Percentiles rank a stretch among this genome's conserved stretches.
phyloP scores from a whole-genome alignment of 1,140 invertebrate species.

The Coenobita brevimanus region DNA sequence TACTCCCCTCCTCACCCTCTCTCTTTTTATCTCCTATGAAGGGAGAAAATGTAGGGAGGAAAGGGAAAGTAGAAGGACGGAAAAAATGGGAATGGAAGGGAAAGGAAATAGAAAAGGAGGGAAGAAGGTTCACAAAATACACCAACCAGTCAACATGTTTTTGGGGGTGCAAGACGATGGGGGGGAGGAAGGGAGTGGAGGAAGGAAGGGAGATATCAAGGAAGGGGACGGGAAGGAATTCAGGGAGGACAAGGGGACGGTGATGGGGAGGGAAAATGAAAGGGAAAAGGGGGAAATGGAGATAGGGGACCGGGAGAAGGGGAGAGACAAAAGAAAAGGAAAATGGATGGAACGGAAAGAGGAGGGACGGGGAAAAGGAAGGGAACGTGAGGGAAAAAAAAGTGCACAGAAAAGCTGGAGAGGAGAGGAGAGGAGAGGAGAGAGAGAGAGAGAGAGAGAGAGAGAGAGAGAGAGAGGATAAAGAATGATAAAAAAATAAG shows the following conservation, averaged over 20 bases:
- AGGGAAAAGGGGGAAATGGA: not conserved
- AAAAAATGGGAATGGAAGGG: not conserved
- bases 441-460: not conserved
- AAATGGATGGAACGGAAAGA: slow-evolving; percentile 10
- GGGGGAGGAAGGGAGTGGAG: not conserved
- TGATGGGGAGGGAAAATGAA: too few species aligned
- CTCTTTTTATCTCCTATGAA: not conserved
- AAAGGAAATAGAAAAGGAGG: too few species aligned
- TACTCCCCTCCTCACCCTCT: not conserved
- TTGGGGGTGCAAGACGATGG: too few species aligned
- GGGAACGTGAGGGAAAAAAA: not conserved
- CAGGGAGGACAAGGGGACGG: not conserved
- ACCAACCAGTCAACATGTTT: too few species aligned
- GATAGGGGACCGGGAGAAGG: not conserved
- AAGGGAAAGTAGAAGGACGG: not conserved
- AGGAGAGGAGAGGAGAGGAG: not conserved
- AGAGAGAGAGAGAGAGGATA: too few species aligned
- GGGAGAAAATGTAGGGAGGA: not conserved
- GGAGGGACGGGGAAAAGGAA: slow-evolving; percentile 1
- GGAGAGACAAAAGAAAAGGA: not conserved
- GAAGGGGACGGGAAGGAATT: not conserved
- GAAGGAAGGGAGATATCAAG: not conserved
- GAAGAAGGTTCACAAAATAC: too few species aligned
- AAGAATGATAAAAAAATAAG: not conserved
- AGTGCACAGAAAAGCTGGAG: not conserved